These are phyloP conservation scores for Leptobrachium leishanense DNA, from an alignment of 2,113 vertebrate species.

Conservation along the genomic window DNA sequence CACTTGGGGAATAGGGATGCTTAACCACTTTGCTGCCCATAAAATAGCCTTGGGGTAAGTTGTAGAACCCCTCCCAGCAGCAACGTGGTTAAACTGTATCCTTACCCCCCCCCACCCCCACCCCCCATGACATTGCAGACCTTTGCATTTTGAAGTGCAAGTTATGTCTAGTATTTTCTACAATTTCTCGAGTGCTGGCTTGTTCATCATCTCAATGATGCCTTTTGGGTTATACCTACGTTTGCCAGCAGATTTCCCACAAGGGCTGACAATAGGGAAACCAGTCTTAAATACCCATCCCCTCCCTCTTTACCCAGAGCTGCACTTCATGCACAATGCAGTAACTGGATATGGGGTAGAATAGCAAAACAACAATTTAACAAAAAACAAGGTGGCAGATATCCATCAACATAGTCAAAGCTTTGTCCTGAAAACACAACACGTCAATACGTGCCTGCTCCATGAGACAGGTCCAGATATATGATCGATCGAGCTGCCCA, in stretches of 20 bases:
- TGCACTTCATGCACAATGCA: constrained; percentile 41
- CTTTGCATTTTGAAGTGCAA: constrained; percentile 12
- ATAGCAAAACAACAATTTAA: not conserved
- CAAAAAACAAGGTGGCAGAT: not conserved
- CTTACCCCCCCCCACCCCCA: constrained; percentile 18
- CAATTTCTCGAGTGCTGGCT: constrained; percentile 25
- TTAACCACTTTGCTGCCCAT: constrained; percentile 30
- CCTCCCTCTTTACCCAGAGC: constrained; percentile 23
- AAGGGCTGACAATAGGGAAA: constrained; percentile 46
- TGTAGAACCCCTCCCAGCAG: not conserved
- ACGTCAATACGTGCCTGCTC: constrained; percentile 25
- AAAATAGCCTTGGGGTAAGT: not conserved
- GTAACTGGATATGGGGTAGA: constrained; percentile 17
- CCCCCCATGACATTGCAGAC: constrained; percentile 16
- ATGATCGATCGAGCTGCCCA: constrained; percentile 1
- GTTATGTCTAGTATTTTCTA: constrained; percentile 11
- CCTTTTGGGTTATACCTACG: constrained; percentile 46
- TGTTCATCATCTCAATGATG: constrained; percentile 38
- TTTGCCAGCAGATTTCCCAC: constrained; percentile 40
- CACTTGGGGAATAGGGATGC: constrained; percentile 24
- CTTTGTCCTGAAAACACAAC: constrained; percentile 21
- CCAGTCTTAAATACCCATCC: constrained; percentile 29
- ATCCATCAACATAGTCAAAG: not conserved
- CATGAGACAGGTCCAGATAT: constrained; percentile 38
- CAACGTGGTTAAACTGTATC: constrained; percentile 15